Evolutionary conservation across 2,888 invertebrate genomes (phyloP).

Genomic region (Parnassius mnemosyne): DNA sequence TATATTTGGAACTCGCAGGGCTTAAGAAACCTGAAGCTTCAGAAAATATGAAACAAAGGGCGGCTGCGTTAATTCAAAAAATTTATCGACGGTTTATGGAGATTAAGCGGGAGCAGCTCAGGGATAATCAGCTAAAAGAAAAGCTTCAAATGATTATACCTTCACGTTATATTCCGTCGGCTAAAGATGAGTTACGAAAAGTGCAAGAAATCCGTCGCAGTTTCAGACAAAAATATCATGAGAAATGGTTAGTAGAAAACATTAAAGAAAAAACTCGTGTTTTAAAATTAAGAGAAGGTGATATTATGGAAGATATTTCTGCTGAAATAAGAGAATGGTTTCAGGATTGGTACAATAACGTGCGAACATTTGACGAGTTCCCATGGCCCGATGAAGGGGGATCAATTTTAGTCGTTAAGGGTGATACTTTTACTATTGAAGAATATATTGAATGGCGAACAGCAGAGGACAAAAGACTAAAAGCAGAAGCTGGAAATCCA

Average conservation of each 20-base stretch:
- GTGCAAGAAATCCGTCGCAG: constrained; percentile 68
- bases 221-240: constrained; percentile 65
- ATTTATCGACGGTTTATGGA: constrained; percentile 67
- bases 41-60: constrained; percentile 45
- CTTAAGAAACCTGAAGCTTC: constrained; percentile 52
- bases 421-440: constrained; percentile 80
- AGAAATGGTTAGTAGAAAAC: constrained; percentile 65
- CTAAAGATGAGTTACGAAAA: constrained; percentile 67
- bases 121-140: constrained; percentile 63
- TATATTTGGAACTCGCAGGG: constrained; percentile 66
- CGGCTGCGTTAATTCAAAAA: constrained; percentile 52
- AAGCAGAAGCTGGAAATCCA: constrained; percentile 53
- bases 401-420: constrained; percentile 78
- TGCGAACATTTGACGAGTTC: constrained; percentile 84
- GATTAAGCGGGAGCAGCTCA: constrained; percentile 56
- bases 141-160: constrained; percentile 81
- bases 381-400: constrained; percentile 88
- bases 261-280: constrained; percentile 74
- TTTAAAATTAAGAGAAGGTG: constrained; percentile 72
- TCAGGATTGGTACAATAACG: constrained; percentile 80
- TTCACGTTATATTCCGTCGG: constrained; percentile 65
- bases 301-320: constrained; percentile 87
- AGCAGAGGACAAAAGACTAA: constrained; percentile 56
- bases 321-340: constrained; percentile 90
- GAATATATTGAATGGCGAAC: constrained; percentile 76